Evolutionary conservation across 2,113 vertebrate species (phyloP).

Genomic region (Himantopus leucocephalus): DNA sequence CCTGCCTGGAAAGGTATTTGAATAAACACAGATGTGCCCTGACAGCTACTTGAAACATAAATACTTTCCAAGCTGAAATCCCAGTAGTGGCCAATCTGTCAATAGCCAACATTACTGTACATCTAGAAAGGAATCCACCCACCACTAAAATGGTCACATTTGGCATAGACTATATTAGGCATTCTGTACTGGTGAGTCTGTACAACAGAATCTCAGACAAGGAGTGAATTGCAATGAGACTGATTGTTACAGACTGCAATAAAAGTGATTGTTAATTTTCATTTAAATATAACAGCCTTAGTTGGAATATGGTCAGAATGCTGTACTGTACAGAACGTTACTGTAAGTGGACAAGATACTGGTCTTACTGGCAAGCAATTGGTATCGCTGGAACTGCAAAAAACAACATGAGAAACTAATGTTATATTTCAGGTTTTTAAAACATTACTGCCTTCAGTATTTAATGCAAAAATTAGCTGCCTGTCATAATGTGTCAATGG

Average conservation of each 20-base stretch:
- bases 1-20: slow-evolving; percentile 15
- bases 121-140: background rate
- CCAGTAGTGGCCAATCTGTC: background rate
- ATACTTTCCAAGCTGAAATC: slow-evolving; percentile 24
- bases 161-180: background rate
- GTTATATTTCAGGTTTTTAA: background rate
- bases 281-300: background rate
- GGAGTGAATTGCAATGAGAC: background rate
- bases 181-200: background rate
- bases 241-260: background rate
- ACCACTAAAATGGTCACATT: background rate
- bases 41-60: slow-evolving; percentile 53
- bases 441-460: background rate
- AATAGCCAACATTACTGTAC: background rate
- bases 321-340: too few species aligned
- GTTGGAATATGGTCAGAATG: background rate
- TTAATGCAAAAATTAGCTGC: background rate
- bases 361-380: background rate
- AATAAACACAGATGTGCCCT: slow-evolving; percentile 39
- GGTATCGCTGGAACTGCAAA: background rate
- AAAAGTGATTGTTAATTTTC: background rate
- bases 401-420: background rate
- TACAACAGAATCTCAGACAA: background rate
- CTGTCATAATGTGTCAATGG: background rate
- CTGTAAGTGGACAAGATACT: background rate